A percentile compares a stretch with the other conserved stretches of the same genome.
phyloP scores from a whole-genome alignment of 2,113 vertebrate species.

The Rhinolophus ferrumequinum region DNA sequence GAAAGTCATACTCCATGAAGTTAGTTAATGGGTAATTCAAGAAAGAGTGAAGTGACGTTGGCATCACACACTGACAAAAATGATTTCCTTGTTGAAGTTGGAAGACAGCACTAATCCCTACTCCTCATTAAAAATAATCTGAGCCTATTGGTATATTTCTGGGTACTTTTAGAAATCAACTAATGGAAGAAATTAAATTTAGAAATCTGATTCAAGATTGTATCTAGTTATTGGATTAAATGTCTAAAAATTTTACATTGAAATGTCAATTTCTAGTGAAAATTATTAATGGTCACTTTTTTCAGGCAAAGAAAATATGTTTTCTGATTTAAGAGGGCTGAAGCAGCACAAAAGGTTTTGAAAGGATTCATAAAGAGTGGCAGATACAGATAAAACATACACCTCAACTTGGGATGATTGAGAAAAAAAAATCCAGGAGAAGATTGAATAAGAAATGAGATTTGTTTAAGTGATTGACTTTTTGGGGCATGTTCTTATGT shows the following conservation, averaged over 20 bases:
- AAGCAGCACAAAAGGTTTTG: neutral
- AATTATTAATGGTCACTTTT: neutral
- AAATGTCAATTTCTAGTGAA: neutral
- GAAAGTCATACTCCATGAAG: neutral
- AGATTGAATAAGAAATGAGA: neutral
- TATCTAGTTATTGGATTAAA: neutral
- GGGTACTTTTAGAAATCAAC: neutral
- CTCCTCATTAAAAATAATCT: neutral
- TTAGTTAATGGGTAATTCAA: neutral
- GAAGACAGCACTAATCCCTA: neutral
- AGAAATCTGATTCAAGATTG: neutral
- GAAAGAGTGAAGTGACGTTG: neutral
- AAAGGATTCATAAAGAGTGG: neutral
- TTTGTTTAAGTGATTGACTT: neutral
- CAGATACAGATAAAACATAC: neutral
- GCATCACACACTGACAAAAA: neutral
- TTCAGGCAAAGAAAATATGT: neutral
- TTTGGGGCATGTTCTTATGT: neutral
- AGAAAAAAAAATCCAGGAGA: neutral
- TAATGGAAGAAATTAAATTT: neutral
- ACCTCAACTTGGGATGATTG: neutral
- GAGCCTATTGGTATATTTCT: neutral
- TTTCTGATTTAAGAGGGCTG: neutral
- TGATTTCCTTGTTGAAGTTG: neutral
- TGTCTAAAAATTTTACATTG: neutral